Evolutionary conservation across 2,113 vertebrate species (phyloP), one percentile per base, ranked within the genome.

Genomic region (Vidua chalybeata): DNA sequence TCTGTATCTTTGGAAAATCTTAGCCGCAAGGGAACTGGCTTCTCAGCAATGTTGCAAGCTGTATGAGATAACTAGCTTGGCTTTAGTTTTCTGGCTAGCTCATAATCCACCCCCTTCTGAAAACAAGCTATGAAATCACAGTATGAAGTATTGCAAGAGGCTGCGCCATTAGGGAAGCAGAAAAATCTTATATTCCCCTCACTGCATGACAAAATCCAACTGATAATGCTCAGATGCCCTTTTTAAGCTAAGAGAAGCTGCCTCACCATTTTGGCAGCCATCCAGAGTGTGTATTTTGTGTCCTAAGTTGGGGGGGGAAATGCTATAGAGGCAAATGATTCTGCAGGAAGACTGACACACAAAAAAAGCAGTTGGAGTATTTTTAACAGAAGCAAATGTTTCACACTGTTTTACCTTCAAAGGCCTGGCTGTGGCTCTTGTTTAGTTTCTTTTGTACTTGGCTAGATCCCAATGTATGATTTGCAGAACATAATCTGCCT

Each of bases 371-470:
- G 41, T 27, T 51, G n/a, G 28, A 89, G 41, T 68, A 61, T 90
- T 96, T 96, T 94, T 89, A 80, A 89, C 71, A 93, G 88, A 77
- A 88, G 79, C 63, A 93, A 90, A 78, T 89, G 85, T 90, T 93
- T 97, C 86, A 92, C 33, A 67, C 35, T 79, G 64, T 76, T 95
- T 92, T 81, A 62, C 86, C 82, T 97, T 96, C 93, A 94, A 92
- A 97, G 88, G 61, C 49, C 79, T 94, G 88, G 66, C 88, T 56
- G 27, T 6, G 1, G 88, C 41, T 94, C 79, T 95, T 96, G 76
- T 95, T 94, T 80, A 81, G 76, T 90, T 92, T 94, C 76, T 93
- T 94, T 87, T 94, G 83, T 75, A 35, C 62, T 96, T 94, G 92
- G 85, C 93, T 48, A 68, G 61, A 71, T 86, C 76, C 52, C 79